Conservation (phyloP, 2,113 vertebrate species). For the Stercorarius parasiticus region DNA sequence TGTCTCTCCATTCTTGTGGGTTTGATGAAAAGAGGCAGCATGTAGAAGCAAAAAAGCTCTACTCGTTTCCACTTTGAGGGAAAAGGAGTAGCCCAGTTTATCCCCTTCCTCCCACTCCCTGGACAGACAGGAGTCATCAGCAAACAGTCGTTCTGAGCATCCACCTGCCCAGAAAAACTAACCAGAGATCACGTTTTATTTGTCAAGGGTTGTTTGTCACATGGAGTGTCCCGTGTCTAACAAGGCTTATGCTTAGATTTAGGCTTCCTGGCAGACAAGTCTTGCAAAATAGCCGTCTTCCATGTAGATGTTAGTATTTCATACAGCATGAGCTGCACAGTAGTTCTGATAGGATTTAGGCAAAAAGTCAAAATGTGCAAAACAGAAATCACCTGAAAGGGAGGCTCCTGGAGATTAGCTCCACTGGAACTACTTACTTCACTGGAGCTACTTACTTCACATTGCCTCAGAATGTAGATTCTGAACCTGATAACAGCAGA, state of each 20-base stretch:
- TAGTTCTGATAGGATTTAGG: background rate
- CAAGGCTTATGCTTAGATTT: background rate
- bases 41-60: background rate
- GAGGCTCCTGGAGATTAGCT: background rate
- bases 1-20: background rate
- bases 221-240: background rate
- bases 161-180: background rate
- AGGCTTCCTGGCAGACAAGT: background rate
- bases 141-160: background rate
- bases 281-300: background rate
- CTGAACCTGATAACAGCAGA: background rate
- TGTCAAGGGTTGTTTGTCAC: background rate
- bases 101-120: rapidly evolving
- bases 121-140: background rate
- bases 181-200: background rate
- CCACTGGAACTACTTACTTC: background rate
- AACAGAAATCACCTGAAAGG: background rate
- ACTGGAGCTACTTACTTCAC: background rate
- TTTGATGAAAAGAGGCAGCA: background rate
- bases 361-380: background rate
- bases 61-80: background rate
- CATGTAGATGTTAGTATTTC: background rate
- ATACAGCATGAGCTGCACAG: background rate
- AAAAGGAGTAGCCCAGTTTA: background rate
- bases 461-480: background rate